A percentile compares a stretch with the other conserved stretches of the same genome.
Evolutionary conservation across 2,113 vertebrate species (phyloP).

Genomic region (Corythaixoides concolor): DNA sequence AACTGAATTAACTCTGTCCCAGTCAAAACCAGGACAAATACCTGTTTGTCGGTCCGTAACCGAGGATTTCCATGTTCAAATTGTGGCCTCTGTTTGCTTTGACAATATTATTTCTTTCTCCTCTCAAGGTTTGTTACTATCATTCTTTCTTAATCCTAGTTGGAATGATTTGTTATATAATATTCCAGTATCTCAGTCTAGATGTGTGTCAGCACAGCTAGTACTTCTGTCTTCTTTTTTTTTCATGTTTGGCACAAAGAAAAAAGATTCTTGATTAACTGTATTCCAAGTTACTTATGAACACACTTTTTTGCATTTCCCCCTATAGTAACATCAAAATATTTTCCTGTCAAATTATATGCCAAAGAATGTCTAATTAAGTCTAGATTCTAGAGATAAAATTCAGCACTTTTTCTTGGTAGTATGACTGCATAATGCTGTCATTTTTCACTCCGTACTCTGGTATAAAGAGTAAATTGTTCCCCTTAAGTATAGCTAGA

Average conservation of each 20-base stretch:
- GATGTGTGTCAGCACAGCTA: not conserved
- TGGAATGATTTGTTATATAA: not conserved
- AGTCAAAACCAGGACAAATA: not conserved
- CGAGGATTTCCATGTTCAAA: not conserved
- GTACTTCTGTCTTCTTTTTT: not conserved
- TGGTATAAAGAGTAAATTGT: not conserved
- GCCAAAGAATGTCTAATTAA: not conserved
- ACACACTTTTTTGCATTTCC: not conserved
- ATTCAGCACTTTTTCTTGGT: not conserved
- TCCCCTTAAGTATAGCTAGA: not conserved
- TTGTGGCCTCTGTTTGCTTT: not conserved
- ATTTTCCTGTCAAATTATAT: not conserved
- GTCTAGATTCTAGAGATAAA: not conserved
- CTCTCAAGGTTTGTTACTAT: not conserved
- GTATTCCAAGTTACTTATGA: not conserved
- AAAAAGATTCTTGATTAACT: not conserved
- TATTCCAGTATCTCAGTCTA: not conserved
- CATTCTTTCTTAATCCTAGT: not conserved
- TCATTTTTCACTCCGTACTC: not conserved
- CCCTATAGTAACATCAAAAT: not conserved
- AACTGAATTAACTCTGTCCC: too few species aligned
- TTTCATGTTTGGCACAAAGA: not conserved
- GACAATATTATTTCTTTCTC: not conserved
- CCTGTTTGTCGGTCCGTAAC: not conserved
- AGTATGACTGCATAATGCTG: not conserved